These are phyloP conservation scores for Aurelia coerulea DNA, from an alignment of 30 jellyfish, hydroid and myxozoan genomes.

Conservation along the genomic window DNA sequence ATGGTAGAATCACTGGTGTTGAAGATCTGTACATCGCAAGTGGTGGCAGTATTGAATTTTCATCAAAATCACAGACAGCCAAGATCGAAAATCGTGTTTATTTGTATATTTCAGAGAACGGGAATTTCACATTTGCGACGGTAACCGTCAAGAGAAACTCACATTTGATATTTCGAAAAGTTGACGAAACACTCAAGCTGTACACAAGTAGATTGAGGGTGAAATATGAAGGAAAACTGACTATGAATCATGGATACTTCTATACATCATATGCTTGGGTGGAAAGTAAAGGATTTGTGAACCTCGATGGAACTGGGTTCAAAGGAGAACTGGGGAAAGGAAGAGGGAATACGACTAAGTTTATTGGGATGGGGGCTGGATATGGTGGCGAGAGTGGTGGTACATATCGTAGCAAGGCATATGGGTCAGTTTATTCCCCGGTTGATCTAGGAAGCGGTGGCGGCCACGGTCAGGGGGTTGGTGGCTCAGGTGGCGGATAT, in stretches of 20 bases:
- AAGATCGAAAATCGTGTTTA: constrained; percentile 66
- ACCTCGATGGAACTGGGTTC: constrained; percentile 57
- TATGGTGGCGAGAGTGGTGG: constrained; percentile 77
- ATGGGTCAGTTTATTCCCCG: constrained; percentile 72
- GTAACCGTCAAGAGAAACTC: constrained; percentile 52
- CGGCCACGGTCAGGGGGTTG: constrained; percentile 66
- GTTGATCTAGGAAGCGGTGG: constrained; percentile 68
- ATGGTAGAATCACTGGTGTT: constrained; percentile 67
- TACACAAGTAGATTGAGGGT: constrained; percentile 29
- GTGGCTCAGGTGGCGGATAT: constrained; percentile 75
- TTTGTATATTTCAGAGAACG: constrained; percentile 44
- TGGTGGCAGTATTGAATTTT: constrained; percentile 58
- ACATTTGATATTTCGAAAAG: constrained; percentile 43
- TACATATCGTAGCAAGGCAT: constrained; percentile 42
- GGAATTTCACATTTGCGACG: constrained; percentile 58
- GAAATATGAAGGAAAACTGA: constrained; percentile 56
- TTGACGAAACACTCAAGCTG: constrained; percentile 44
- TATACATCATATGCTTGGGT: constrained; percentile 54
- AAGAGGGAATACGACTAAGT: constrained; percentile 31
- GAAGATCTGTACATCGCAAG: constrained; percentile 60
- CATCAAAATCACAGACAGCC: constrained; percentile 65
- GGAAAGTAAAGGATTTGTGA: constrained; percentile 46
- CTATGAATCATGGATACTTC: constrained; percentile 61
- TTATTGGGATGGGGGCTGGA: constrained; percentile 69
- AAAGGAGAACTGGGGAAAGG: constrained; percentile 58